Conservation (phyloP, 2,888 invertebrate genomes). For the Mystacides longicornis region DNA sequence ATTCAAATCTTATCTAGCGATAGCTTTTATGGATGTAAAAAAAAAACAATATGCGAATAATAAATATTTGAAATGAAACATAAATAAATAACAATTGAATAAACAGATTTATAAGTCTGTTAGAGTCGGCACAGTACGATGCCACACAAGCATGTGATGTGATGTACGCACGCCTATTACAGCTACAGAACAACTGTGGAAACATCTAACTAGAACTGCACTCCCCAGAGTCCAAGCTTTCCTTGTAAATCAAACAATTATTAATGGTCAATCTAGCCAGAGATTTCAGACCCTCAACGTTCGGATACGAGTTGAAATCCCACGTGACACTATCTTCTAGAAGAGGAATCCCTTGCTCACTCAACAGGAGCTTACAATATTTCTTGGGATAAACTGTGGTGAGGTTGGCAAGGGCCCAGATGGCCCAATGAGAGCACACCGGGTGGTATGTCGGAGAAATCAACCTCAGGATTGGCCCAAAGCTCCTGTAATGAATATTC, state of each 20-base stretch:
- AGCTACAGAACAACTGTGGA: too few species aligned
- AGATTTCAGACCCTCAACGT: neutral
- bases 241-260: neutral
- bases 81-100: too few species aligned
- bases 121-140: too few species aligned
- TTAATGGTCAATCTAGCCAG: slow-evolving; percentile 5
- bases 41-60: too few species aligned
- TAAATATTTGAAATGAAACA: too few species aligned
- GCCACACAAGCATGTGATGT: too few species aligned
- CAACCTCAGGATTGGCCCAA: slow-evolving; percentile 86
- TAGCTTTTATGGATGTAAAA: too few species aligned
- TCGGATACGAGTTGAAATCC: neutral
- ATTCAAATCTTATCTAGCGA: too few species aligned
- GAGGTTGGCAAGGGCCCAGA: slow-evolving; percentile 95
- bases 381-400: slow-evolving; percentile 69
- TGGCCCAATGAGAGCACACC: slow-evolving; percentile 93
- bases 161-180: too few species aligned
- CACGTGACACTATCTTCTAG: neutral
- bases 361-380: slow-evolving; percentile 3
- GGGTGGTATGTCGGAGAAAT: slow-evolving; percentile 78
- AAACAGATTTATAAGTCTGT: too few species aligned
- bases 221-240: neutral
- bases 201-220: neutral
- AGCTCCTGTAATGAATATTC: slow-evolving; percentile 95
- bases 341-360: neutral